These are phyloP conservation scores for Ecdyonurus torrentis DNA, from an alignment of 2,888 invertebrate species.

Conservation along the genomic window DNA sequence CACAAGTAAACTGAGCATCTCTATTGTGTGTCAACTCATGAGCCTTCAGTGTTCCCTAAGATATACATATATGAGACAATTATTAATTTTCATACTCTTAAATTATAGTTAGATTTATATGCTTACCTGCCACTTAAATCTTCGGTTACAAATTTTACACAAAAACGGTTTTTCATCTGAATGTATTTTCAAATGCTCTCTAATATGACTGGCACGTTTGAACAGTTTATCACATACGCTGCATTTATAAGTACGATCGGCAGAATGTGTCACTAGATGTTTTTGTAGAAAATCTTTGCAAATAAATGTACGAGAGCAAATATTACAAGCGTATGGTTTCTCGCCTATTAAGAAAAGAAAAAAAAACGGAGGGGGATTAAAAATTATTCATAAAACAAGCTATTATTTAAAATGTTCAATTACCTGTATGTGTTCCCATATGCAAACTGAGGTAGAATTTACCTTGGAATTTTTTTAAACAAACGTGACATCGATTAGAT, in stretches of 20 bases:
- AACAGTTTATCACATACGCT: constrained; percentile 4
- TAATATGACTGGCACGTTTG: constrained; percentile 5
- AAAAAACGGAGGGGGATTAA: not conserved
- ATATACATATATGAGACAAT: not conserved
- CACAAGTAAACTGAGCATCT: not conserved
- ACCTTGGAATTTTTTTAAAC: constrained; percentile 7
- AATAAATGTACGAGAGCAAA: constrained; percentile 6
- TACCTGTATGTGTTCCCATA: constrained; percentile 8
- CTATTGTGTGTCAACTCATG: constrained; percentile 7
- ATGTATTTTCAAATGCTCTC: constrained; percentile 6
- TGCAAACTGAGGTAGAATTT: constrained; percentile 6
- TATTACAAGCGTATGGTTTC: constrained; percentile 4
- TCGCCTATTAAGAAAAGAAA: not conserved
- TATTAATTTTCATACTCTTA: not conserved
- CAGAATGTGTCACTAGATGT: constrained; percentile 5
- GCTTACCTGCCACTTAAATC: constrained; percentile 8
- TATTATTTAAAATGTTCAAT: not conserved
- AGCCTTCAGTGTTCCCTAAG: constrained; percentile 7
- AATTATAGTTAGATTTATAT: not conserved
- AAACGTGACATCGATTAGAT: constrained; percentile 7
- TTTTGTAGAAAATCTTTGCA: constrained; percentile 6
- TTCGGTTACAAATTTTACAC: constrained; percentile 5
- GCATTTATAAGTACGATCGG: constrained; percentile 5
- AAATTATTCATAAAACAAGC: not conserved
- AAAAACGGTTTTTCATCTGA: not conserved